phyloP scores from a whole-genome alignment of 1,140 invertebrate genomes.

The Lucilia cuprina region DNA sequence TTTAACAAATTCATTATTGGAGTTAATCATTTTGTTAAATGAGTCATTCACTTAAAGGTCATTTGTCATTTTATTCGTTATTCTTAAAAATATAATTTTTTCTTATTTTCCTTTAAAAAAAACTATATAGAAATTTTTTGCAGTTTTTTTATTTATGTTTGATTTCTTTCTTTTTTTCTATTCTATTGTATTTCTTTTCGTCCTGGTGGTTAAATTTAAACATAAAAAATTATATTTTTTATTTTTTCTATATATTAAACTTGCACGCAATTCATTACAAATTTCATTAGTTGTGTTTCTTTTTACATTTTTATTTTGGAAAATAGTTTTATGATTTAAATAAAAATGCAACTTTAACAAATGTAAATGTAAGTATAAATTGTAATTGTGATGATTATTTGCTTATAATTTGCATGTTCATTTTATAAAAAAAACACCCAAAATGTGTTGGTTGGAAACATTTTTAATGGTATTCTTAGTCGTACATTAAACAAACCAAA shows the following conservation, averaged over 20 bases:
- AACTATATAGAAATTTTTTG: not conserved
- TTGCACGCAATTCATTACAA: constrained; percentile 1
- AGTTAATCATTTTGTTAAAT: too few species aligned
- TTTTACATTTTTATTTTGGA: not conserved
- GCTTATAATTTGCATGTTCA: constrained; percentile 5
- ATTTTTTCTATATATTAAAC: not conserved
- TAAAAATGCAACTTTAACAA: not conserved
- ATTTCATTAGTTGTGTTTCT: not conserved
- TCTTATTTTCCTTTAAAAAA: not conserved
- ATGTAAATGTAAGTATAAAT: not conserved
- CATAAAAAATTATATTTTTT: not conserved
- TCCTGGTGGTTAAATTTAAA: not conserved
- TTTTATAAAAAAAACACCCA: not conserved
- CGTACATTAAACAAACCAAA: not conserved
- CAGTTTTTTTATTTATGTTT: not conserved
- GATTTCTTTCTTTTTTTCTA: not conserved
- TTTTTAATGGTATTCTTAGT: not conserved
- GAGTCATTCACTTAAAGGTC: not conserved
- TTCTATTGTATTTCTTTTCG: not conserved
- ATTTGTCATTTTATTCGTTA: not conserved
- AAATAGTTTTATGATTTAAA: not conserved
- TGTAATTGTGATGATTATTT: not conserved
- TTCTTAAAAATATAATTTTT: not conserved
- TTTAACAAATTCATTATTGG: too few species aligned
- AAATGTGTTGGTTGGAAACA: not conserved